A percentile compares a stretch with the other conserved stretches of the same genome.
These are phyloP conservation scores for Graphium colonna DNA, from an alignment of 2,888 invertebrate species.

Conservation along the genomic window DNA sequence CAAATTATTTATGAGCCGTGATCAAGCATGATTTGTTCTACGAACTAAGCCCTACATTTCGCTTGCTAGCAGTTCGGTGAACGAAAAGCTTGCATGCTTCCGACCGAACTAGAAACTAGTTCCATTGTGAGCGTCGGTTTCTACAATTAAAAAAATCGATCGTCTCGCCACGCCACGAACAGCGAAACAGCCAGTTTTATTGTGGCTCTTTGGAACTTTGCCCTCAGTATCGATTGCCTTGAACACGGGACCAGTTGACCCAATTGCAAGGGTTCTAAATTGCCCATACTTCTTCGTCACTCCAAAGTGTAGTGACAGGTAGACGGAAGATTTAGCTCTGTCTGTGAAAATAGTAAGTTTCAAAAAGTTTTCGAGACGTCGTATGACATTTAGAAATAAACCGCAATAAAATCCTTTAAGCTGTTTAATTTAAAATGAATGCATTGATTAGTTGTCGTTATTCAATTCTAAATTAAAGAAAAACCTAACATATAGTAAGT, in stretches of 20 bases:
- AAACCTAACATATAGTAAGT: no score
- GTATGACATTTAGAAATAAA: no score
- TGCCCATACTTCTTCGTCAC: no score
- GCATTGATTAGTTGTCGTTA: no score
- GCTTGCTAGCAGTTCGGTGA: conserved; percentile 12
- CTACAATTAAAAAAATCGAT: conserved; percentile 57
- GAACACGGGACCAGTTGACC: conserved; percentile 63
- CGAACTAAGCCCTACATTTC: not conserved
- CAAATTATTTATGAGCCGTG: not conserved
- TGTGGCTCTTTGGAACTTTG: conserved; percentile 53
- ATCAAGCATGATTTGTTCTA: not conserved
- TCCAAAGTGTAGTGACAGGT: no score
- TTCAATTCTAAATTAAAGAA: not conserved
- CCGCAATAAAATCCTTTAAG: no score
- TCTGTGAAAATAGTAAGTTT: not conserved
- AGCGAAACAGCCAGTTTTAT: conserved; percentile 55
- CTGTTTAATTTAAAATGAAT: no score
- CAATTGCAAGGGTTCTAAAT: conserved; percentile 66
- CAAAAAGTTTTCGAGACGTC: no score
- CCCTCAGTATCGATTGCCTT: conserved; percentile 39
- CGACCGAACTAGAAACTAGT: conserved; percentile 32
- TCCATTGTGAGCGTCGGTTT: conserved; percentile 29
- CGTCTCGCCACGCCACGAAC: conserved; percentile 36
- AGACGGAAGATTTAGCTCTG: no score
- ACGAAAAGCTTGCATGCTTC: conserved; percentile 18